These are phyloP conservation scores for Rhinichthys klamathensis DNA, from an alignment of 2,113 vertebrate genomes.

Conservation along the genomic window DNA sequence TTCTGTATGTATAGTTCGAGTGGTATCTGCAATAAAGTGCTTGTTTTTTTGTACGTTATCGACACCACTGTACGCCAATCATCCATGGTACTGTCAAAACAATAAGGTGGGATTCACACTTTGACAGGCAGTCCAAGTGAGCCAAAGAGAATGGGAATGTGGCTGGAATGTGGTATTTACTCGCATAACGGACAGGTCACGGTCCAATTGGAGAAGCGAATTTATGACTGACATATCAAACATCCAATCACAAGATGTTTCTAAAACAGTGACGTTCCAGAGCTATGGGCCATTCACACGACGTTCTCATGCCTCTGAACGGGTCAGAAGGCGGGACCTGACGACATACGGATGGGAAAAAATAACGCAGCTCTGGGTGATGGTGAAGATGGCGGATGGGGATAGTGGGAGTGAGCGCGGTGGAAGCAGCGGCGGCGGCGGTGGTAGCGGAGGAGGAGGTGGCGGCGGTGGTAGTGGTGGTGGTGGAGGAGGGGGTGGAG, in stretches of 20 bases:
- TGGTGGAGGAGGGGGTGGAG: conserved; percentile 68
- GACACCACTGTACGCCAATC: conserved; percentile 11
- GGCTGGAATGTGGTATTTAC: not conserved
- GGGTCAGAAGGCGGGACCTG: conserved; percentile 55
- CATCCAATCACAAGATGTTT: not conserved
- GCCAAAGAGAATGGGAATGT: not conserved
- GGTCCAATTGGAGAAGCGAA: conserved; percentile 49
- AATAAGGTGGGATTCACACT: not conserved
- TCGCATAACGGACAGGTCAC: not conserved
- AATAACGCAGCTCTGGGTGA: conserved; percentile 75
- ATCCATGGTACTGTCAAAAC: conserved; percentile 13
- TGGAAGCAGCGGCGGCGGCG: conserved; percentile 72
- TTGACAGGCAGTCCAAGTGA: conserved; percentile 56
- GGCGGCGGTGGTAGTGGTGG: conserved; percentile 75
- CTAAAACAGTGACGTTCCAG: not conserved
- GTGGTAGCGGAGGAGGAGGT: conserved; percentile 79
- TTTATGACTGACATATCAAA: conserved; percentile 32
- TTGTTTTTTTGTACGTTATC: not conserved
- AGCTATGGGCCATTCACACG: not conserved
- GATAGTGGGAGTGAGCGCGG: conserved; percentile 88
- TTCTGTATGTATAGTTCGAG: not conserved
- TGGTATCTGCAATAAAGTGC: not conserved
- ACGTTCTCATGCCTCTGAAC: not conserved
- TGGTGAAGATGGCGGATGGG: conserved; percentile 93
- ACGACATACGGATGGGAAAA: conserved; percentile 40